Base-by-base conservation (phyloP, 2,888 invertebrate genomes). In the Macrophya alboannulata region DNA sequence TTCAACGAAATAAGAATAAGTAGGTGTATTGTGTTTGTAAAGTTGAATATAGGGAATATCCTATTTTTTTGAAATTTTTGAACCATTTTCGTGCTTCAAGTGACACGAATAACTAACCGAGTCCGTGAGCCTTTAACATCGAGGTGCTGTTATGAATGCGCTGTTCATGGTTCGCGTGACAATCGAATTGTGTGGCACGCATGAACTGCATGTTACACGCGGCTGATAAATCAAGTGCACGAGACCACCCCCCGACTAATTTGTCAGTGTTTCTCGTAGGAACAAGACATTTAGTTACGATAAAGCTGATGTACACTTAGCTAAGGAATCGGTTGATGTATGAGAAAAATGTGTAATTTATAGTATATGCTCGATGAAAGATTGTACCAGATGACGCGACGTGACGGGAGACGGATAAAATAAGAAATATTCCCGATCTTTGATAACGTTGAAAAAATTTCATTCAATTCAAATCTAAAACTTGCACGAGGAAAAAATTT, bases 241-340 rank as follows among this genome's bases (percentile, higher is more conserved):
- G 88, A 85, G 77, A 88, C 86, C 83, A 76, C 74, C 85, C 85
- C 84, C 76, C 51, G 88, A 65, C 87, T 87, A 90, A 90, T 91
- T 90, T 90, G 90, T 90, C 91, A 89, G 85, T 88, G 88, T 89
- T 89, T 87, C 86, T 88, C 87, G 86, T 68, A 84, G 74, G 86
- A 86, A 86, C 48, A 82, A 76, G 84, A 88, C 87, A 86, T 82
- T 87, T 68, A n/a, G 65, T 72, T 62, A 71, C 71, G 81, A 81
- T 72, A 82, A 65, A 76, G 51, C 55, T 45, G 37, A 77, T 45
- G 83, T 83, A 71, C 31, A 31, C 83, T 45, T 31, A 65, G 68
- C 81, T 43, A 17, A n/a, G 12, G 17, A 55, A 79, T 51, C 62
- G 37, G 21, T 62, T 62, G 40, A 4, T n/a, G 40, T 59, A 37